Evolutionary conservation across 2,888 invertebrate species (phyloP).

Genomic region (Cremastobaeus sp.): DNA sequence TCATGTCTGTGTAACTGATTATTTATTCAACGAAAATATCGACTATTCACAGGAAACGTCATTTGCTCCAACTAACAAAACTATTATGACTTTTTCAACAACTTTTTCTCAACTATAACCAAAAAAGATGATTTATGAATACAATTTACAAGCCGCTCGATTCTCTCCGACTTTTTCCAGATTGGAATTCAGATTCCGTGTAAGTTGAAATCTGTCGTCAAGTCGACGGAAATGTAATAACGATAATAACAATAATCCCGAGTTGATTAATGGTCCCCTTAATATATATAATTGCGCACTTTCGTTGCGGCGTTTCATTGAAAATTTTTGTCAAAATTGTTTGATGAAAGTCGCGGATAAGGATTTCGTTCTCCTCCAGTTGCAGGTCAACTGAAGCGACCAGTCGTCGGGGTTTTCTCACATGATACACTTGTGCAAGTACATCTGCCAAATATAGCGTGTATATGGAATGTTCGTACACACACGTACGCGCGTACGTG

Average conservation of each 20-base stretch:
- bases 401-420: slow-evolving; percentile 47
- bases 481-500: slow-evolving; percentile 12
- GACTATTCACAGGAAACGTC: slow-evolving; percentile 5
- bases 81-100: neutral
- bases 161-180: no score
- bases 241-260: no score
- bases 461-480: slow-evolving; percentile 46
- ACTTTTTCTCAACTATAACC: neutral
- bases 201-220: no score
- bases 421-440: slow-evolving; percentile 60
- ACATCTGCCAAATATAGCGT: slow-evolving; percentile 59
- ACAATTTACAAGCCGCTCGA: no score
- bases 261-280: slow-evolving; percentile 38
- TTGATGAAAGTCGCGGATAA: slow-evolving; percentile 56
- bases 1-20: slow-evolving; percentile 24
- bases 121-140: slow-evolving; percentile 3
- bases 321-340: slow-evolving; percentile 56
- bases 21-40: slow-evolving; percentile 10
- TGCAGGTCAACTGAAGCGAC: slow-evolving; percentile 52
- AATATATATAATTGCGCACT: slow-evolving; percentile 40
- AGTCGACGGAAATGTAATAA: no score
- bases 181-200: no score
- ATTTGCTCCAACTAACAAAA: slow-evolving; percentile 5
- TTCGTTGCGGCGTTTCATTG: slow-evolving; percentile 31
- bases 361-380: slow-evolving; percentile 48